phyloP scores from a whole-genome alignment of 1,140 invertebrate genomes.

The Telenomus remus region DNA sequence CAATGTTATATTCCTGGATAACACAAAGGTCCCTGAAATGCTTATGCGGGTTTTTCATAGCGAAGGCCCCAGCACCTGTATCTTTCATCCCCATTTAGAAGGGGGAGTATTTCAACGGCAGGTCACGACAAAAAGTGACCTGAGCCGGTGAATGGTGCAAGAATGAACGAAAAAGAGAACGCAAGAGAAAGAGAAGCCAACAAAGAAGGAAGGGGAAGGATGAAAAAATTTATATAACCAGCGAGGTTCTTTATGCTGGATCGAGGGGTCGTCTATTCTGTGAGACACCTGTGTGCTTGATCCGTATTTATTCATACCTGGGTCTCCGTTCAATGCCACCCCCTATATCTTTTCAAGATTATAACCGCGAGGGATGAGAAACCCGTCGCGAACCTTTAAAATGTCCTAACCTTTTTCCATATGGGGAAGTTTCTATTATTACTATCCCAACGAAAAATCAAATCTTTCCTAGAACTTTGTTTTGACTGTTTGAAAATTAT shows the following conservation, averaged over 20 bases:
- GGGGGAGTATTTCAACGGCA: slow-evolving; percentile 57
- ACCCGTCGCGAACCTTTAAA: slow-evolving; percentile 34
- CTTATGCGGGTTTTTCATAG: slow-evolving; percentile 55
- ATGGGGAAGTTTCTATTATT: slow-evolving; percentile 27
- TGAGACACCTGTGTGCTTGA: slow-evolving; percentile 67
- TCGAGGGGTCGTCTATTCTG: slow-evolving; percentile 50
- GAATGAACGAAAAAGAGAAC: slow-evolving; percentile 50
- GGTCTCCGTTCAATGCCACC: slow-evolving; percentile 39
- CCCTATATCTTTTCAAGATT: slow-evolving; percentile 40
- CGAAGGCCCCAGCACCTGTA: slow-evolving; percentile 62
- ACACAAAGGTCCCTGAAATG: slow-evolving; percentile 21
- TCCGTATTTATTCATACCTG: slow-evolving; percentile 67
- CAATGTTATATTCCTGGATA: slow-evolving; percentile 21
- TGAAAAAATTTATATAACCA: slow-evolving; percentile 52
- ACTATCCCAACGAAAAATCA: slow-evolving; percentile 22
- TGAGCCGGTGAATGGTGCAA: slow-evolving; percentile 40
- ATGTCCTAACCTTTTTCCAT: slow-evolving; percentile 27
- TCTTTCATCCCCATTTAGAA: slow-evolving; percentile 63
- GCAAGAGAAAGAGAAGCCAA: slow-evolving; percentile 19
- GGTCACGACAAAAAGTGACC: slow-evolving; percentile 61
- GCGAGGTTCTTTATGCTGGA: slow-evolving; percentile 42
- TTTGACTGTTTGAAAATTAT: slow-evolving; percentile 8
- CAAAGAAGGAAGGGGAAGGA: slow-evolving; percentile 29
- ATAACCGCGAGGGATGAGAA: slow-evolving; percentile 40
- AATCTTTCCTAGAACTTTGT: slow-evolving; percentile 20